Base-by-base conservation (phyloP, 1,140 invertebrate genomes). In the Psilanteris sp. region DNA sequence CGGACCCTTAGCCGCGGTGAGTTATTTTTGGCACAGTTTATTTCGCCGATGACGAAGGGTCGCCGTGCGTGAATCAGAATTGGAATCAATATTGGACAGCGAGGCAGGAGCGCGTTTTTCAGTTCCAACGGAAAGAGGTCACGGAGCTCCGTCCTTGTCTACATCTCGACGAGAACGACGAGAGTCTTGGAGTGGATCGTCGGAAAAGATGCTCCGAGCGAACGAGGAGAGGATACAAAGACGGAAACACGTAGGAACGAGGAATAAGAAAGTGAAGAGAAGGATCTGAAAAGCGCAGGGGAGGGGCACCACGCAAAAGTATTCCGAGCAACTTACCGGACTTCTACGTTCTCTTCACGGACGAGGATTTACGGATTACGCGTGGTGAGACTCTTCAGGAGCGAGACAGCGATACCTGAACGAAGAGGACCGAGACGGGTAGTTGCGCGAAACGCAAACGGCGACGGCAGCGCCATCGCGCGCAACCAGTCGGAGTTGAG, bases 31-130 rank as follows among this genome's bases (percentile, higher is more conserved):
- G 52, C 52, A 44, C 57, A 71, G 64, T 71, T 74, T 78, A 78
- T 78, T 74, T 78, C 74, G 64, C 59, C 66, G 71, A 74, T 74
- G 76, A 74, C 71, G 71, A 74, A n/a, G 71, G 64, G 76, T 74
- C 78, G 78, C 82, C 83, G 79, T 85, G 83, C 80, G 80, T 81
- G 81, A 85, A 88, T 88, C 88, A 87, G 82, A 86, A 81, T 81
- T 76, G 83, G 82, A 88, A 88, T 88, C 87, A 87, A 88, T 88
- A 87, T 88, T 87, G 87, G 82, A 84, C 85, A 87, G 81, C 68
- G 84, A 86, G 72, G 83, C 85, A 83, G 70, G 85, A 78, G 85
- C 73, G 85, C 73, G 70, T 85, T 87, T 88, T 87, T 88, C 85
- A 81, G 74, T 61, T 73, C 36, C 57, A 78, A 72, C 71, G 71